These are phyloP conservation scores for Carassius carassius DNA, from an alignment of 2,113 vertebrate genomes.

Conservation along the genomic window DNA sequence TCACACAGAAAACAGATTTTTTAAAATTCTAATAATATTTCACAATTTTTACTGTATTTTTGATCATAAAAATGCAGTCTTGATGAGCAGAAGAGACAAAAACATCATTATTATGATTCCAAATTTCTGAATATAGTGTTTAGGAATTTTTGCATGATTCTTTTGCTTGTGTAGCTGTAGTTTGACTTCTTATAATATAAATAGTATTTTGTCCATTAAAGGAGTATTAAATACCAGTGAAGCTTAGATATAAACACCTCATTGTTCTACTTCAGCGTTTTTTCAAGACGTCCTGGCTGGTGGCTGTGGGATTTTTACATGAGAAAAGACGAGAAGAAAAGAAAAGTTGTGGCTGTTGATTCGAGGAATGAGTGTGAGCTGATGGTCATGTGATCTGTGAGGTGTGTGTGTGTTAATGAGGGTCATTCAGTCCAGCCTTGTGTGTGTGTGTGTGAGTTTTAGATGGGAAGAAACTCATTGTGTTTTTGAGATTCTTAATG, in stretches of 20 bases:
- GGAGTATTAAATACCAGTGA: background rate
- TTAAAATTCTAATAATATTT: too few relatives aligned
- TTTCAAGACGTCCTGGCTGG: background rate
- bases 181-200: background rate
- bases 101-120: background rate
- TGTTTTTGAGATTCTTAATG: background rate
- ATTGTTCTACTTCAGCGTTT: constrained; percentile 25
- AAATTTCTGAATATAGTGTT: background rate
- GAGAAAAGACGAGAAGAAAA: constrained; percentile 3
- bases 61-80: too few relatives aligned
- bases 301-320: background rate
- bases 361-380: constrained; percentile 28
- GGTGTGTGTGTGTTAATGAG: constrained; percentile 36
- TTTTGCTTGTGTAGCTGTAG: background rate
- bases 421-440: background rate
- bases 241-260: constrained; percentile 4
- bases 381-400: constrained; percentile 38
- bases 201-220: background rate
- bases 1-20: too few relatives aligned
- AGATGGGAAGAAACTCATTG: constrained; percentile 4
- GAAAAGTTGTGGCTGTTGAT: constrained; percentile 2
- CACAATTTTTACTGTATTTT: too few relatives aligned
- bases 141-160: background rate
- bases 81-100: too few relatives aligned
- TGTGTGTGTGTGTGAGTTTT: constrained; percentile 5